phyloP scores from a whole-genome alignment of 2,113 vertebrate genomes.

The Amazona guildingii region DNA sequence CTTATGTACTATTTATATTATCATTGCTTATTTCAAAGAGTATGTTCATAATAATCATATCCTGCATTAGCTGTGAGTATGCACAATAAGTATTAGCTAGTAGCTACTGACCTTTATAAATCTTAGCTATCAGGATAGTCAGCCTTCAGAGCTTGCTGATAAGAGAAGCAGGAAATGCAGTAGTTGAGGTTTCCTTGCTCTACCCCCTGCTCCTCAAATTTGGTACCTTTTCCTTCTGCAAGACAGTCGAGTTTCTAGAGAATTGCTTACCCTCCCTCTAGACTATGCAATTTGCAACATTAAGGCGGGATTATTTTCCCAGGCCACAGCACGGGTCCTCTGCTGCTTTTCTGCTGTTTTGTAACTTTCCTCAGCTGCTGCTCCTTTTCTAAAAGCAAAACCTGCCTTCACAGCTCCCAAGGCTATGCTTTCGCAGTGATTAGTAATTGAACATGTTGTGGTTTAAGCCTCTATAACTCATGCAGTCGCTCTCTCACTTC shows the following conservation, averaged over 20 bases:
- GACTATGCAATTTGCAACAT: not conserved
- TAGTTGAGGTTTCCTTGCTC: rapidly evolving
- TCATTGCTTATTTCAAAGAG: not conserved
- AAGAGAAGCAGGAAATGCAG: not conserved
- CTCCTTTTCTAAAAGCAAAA: not conserved
- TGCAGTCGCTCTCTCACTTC: too few relatives aligned
- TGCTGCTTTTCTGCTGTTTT: not conserved
- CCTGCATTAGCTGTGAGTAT: not conserved
- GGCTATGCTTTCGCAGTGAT: not conserved
- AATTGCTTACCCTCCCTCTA: not conserved
- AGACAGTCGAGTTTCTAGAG: not conserved
- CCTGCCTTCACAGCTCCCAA: not conserved
- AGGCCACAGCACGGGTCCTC: not conserved
- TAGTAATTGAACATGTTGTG: not conserved
- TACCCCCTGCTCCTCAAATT: not conserved
- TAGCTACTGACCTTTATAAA: not conserved
- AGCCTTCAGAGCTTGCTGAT: not conserved
- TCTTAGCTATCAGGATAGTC: not conserved
- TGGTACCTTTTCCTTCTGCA: not conserved
- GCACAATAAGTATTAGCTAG: not conserved
- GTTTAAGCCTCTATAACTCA: too few relatives aligned
- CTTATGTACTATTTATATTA: not conserved
- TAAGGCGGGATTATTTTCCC: not conserved
- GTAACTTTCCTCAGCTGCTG: not conserved
- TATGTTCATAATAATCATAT: not conserved